These are phyloP conservation scores for Mya arenaria DNA, from an alignment of 1,140 invertebrate genomes.

Conservation along the genomic window DNA sequence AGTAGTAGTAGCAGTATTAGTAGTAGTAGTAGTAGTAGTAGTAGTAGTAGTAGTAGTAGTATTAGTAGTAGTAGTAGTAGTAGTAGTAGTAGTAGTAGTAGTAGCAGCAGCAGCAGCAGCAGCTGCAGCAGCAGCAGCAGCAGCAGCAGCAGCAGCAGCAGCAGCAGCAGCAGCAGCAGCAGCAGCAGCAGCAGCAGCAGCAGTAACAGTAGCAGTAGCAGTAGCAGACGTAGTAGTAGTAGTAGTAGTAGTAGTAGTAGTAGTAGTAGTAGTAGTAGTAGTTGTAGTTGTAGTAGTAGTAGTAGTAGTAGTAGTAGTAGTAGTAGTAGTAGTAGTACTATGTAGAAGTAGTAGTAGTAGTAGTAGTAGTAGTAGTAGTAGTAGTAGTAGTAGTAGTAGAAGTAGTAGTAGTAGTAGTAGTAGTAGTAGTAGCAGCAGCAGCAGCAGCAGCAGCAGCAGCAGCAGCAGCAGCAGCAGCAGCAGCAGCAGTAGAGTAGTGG, in stretches of 20 bases:
- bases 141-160: constrained; percentile 57
- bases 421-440: constrained; percentile 59
- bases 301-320: background rate
- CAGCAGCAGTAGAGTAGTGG: constrained; percentile 28
- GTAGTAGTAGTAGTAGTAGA: constrained; percentile 54
- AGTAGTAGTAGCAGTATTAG: constrained; percentile 45
- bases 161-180: constrained; percentile 60
- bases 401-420: constrained; percentile 32
- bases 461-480: constrained; percentile 57
- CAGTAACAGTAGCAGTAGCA: constrained; percentile 61
- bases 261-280: background rate
- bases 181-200: constrained; percentile 61
- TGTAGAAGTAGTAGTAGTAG: constrained; percentile 58
- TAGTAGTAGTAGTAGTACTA: background rate
- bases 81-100: constrained; percentile 61
- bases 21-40: constrained; percentile 56
- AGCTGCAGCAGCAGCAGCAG: constrained; percentile 60
- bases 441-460: constrained; percentile 57
- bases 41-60: constrained; percentile 58
- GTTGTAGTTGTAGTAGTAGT: constrained; percentile 8
- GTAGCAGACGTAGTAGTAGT: constrained; percentile 42
- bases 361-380: constrained; percentile 57
- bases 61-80: constrained; percentile 60
- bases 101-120: constrained; percentile 58
- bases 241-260: background rate